These are phyloP conservation scores for Notarius lentiginosus DNA, from an alignment of 2,113 vertebrate genomes.

Conservation along the genomic window DNA sequence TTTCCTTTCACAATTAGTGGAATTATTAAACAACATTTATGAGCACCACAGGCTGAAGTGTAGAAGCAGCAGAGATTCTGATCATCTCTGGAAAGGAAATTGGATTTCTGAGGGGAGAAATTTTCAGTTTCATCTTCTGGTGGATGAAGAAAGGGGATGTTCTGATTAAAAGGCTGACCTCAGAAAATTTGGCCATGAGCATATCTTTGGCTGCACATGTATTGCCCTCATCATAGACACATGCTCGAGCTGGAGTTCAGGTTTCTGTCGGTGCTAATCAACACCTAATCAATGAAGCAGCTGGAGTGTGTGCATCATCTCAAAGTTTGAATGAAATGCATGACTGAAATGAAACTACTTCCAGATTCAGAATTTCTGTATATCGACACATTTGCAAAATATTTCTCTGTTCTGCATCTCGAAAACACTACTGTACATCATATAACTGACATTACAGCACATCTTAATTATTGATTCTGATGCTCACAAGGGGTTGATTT, in stretches of 20 bases:
- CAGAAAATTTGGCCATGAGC: background rate
- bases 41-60: background rate
- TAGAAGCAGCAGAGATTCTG: background rate
- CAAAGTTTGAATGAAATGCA: background rate
- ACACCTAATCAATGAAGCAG: background rate
- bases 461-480: background rate
- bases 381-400: too few species aligned
- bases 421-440: background rate
- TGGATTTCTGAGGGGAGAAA: background rate
- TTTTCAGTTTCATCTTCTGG: background rate
- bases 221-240: background rate
- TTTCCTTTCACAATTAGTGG: background rate
- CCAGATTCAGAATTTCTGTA: background rate
- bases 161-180: constrained; percentile 14
- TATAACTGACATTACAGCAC: background rate
- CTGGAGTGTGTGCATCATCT: background rate
- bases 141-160: background rate
- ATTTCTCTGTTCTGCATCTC: background rate
- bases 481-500: background rate
- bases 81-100: background rate
- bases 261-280: background rate
- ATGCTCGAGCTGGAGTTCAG: background rate
- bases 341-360: background rate
- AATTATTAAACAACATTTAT: background rate
- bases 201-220: background rate